Evolutionary conservation across 2,888 invertebrate species (phyloP).

Genomic region (Teinopalpus imperialis): DNA sequence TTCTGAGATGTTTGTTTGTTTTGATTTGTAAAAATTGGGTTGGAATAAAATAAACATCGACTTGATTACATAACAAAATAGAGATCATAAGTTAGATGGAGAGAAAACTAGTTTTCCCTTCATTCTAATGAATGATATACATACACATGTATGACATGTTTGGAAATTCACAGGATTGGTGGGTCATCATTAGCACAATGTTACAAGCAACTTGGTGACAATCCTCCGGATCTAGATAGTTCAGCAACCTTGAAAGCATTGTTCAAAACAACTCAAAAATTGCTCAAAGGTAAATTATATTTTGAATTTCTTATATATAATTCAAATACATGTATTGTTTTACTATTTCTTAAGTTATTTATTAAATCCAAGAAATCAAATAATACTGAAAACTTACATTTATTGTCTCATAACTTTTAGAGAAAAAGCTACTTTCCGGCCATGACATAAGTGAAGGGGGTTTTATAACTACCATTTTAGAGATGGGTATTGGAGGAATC

Average conservation of each 20-base stretch:
- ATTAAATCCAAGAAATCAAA: too few relatives aligned
- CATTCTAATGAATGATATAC: too few relatives aligned
- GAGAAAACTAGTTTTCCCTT: too few relatives aligned
- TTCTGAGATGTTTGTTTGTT: too few relatives aligned
- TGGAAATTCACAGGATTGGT: slow-evolving; percentile 93
- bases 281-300: slow-evolving; percentile 85
- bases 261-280: slow-evolving; percentile 91
- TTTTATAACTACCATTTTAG: slow-evolving; percentile 92
- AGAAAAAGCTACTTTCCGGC: slow-evolving; percentile 88
- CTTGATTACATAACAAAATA: too few relatives aligned
- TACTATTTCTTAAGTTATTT: too few relatives aligned
- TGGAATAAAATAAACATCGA: too few relatives aligned
- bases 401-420: slow-evolving; percentile 74
- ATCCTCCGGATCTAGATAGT: slow-evolving; percentile 90
- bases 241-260: slow-evolving; percentile 85
- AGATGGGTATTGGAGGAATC: slow-evolving; percentile 98
- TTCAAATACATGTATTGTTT: too few relatives aligned
- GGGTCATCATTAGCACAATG: slow-evolving; percentile 97
- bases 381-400: too few relatives aligned
- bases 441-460: slow-evolving; percentile 99
- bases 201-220: slow-evolving; percentile 91
- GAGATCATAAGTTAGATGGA: too few relatives aligned
- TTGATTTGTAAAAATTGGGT: too few relatives aligned
- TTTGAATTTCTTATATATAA: not conserved
- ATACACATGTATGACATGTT: too few relatives aligned